Conservation (phyloP, 2,888 invertebrate species). For the Acanthoscelides obtectus region DNA sequence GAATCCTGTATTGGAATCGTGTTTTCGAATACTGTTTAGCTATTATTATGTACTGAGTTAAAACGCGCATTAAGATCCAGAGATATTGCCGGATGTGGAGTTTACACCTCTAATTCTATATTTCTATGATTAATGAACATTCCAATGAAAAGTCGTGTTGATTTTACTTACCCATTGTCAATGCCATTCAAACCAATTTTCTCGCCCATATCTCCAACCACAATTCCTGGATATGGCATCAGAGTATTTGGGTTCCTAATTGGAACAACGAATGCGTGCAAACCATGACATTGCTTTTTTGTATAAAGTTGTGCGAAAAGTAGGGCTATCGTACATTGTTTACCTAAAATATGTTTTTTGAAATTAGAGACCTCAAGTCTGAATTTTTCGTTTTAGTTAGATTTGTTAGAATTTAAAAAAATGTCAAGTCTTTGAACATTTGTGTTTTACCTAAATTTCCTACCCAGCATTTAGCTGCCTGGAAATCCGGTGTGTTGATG, state of each 20-base stretch:
- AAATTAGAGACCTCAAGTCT: no score
- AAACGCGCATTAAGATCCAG: no score
- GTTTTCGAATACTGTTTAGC: no score
- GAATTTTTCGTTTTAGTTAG: no score
- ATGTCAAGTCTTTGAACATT: not conserved
- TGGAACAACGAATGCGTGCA: constrained; percentile 87
- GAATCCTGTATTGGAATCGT: no score
- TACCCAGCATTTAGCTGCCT: constrained; percentile 95
- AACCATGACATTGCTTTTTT: constrained; percentile 73
- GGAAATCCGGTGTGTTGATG: constrained; percentile 87
- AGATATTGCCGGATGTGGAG: no score
- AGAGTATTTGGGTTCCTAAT: constrained; percentile 74
- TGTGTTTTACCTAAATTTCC: constrained; percentile 67
- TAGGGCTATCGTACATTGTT: constrained; percentile 79
- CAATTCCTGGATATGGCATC: constrained; percentile 74
- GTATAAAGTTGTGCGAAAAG: constrained; percentile 88
- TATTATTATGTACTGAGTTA: no score
- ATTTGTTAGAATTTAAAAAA: no score
- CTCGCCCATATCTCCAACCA: constrained; percentile 89
- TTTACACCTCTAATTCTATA: no score
- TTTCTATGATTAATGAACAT: no score
- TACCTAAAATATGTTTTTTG: constrained; percentile 50
- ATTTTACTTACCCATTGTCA: constrained; percentile 67
- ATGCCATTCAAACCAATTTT: constrained; percentile 88
- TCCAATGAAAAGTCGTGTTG: not conserved